Conservation (phyloP, 2,888 invertebrate species). For the Cylloceria caligata region DNA sequence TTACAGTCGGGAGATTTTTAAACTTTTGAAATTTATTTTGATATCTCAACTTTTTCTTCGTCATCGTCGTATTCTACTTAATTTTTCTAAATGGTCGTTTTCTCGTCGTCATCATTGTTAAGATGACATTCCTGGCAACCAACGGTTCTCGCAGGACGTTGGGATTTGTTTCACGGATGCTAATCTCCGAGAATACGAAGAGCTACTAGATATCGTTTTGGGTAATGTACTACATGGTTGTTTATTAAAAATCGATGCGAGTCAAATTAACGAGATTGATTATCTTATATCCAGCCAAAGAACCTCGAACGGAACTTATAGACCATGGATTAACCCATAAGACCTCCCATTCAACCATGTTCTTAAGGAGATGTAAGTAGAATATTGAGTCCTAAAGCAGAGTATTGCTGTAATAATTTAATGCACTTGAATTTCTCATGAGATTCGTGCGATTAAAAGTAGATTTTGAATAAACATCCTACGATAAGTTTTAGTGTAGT, state of each 20-base stretch:
- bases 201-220: neutral
- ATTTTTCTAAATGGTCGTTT: slow-evolving; percentile 4
- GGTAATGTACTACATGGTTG: neutral
- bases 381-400: too few relatives aligned
- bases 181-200: neutral
- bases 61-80: slow-evolving; percentile 54
- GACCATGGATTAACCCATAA: neutral
- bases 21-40: too few relatives aligned
- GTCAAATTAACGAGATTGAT: neutral
- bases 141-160: slow-evolving; percentile 28
- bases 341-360: neutral
- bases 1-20: too few relatives aligned
- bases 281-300: neutral
- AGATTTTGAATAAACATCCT: too few relatives aligned
- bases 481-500: too few relatives aligned
- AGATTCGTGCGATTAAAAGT: too few relatives aligned
- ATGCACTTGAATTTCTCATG: too few relatives aligned
- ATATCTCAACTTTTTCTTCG: slow-evolving; percentile 16
- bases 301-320: neutral
- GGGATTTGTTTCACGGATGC: neutral
- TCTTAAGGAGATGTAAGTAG: too few relatives aligned
- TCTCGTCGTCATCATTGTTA: slow-evolving; percentile 37
- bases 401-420: too few relatives aligned
- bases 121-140: slow-evolving; percentile 55
- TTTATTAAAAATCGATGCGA: neutral